phyloP scores from a whole-genome alignment of 2,888 invertebrate species.

The Agrotis segetum region DNA sequence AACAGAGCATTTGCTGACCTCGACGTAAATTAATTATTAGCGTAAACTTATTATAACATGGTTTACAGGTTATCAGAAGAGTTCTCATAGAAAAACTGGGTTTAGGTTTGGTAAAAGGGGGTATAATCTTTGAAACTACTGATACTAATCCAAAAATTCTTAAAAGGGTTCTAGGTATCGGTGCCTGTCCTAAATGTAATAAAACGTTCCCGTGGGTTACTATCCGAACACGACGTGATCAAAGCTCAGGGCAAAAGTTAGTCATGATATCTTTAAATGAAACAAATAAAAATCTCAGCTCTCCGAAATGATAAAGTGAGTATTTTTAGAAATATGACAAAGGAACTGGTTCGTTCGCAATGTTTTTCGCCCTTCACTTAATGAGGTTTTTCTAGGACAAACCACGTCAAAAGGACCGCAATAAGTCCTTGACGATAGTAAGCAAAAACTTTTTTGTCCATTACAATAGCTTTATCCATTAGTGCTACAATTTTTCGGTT shows the following conservation, averaged over 20 bases:
- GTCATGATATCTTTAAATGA: neutral
- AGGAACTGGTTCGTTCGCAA: constrained; percentile 22
- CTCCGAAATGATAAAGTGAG: constrained; percentile 30
- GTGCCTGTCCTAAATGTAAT: too few species aligned
- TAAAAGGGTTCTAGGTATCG: too few species aligned
- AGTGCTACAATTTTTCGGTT: constrained; percentile 6
- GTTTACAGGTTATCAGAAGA: neutral
- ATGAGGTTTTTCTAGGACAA: constrained; percentile 50
- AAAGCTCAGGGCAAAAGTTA: too few species aligned
- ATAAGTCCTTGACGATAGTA: constrained; percentile 29
- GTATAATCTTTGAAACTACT: too few species aligned
- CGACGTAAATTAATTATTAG: constrained; percentile 9
- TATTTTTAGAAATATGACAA: constrained; percentile 47
- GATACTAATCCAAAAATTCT: too few species aligned
- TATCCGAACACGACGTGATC: too few species aligned
- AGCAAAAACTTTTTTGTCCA: constrained; percentile 17
- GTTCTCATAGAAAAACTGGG: neutral
- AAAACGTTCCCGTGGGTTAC: too few species aligned
- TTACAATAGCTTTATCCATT: constrained; percentile 11
- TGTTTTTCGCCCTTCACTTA: constrained; percentile 40
- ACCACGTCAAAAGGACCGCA: constrained; percentile 33
- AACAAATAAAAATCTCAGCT: constrained; percentile 44
- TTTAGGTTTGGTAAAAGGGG: too few species aligned
- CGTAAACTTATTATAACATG: neutral
- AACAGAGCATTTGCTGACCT: constrained; percentile 20